These are phyloP conservation scores for Magallana ariakensis DNA, from an alignment of 1,140 invertebrate species.

Conservation along the genomic window DNA sequence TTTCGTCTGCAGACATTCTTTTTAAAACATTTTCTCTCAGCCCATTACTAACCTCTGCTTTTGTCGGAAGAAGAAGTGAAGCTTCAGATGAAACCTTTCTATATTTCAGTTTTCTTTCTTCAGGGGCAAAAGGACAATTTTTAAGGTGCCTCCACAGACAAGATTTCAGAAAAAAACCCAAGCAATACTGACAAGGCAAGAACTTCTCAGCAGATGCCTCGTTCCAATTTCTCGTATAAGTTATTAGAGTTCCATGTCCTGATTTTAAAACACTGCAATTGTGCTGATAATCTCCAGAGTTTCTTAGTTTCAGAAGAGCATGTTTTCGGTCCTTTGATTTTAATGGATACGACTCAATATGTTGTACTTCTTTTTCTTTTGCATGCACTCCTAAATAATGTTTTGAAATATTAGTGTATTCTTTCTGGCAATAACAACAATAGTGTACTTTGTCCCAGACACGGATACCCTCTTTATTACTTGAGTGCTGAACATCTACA, in stretches of 20 bases:
- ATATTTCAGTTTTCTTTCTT: slow-evolving; percentile 2
- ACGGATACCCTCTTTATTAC: slow-evolving; percentile 42
- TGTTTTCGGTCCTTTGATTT: slow-evolving; percentile 47
- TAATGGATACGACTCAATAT: slow-evolving; percentile 23
- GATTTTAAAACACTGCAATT: slow-evolving; percentile 53
- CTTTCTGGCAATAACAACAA: slow-evolving; percentile 52
- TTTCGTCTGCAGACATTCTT: slow-evolving; percentile 52
- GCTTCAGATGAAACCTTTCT: slow-evolving; percentile 38
- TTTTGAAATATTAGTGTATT: slow-evolving; percentile 56
- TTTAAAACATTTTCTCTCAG: slow-evolving; percentile 55
- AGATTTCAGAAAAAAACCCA: slow-evolving; percentile 57
- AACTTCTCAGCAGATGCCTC: slow-evolving; percentile 41
- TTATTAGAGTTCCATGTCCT: slow-evolving; percentile 49
- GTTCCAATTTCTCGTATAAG: slow-evolving; percentile 47
- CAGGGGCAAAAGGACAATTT: slow-evolving; percentile 52
- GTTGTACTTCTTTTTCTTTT: slow-evolving; percentile 47
- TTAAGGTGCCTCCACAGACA: slow-evolving; percentile 55
- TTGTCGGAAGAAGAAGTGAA: slow-evolving; percentile 51
- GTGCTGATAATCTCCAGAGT: slow-evolving; percentile 57
- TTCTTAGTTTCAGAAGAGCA: slow-evolving; percentile 49
- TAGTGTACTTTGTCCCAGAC: slow-evolving; percentile 58
- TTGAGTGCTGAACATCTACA: slow-evolving; percentile 1
- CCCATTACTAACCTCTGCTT: slow-evolving; percentile 41
- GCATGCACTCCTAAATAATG: slow-evolving; percentile 48
- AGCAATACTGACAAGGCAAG: slow-evolving; percentile 58